These are phyloP conservation scores for Congeria kusceri DNA, from an alignment of 2,888 invertebrate species.

Conservation along the genomic window DNA sequence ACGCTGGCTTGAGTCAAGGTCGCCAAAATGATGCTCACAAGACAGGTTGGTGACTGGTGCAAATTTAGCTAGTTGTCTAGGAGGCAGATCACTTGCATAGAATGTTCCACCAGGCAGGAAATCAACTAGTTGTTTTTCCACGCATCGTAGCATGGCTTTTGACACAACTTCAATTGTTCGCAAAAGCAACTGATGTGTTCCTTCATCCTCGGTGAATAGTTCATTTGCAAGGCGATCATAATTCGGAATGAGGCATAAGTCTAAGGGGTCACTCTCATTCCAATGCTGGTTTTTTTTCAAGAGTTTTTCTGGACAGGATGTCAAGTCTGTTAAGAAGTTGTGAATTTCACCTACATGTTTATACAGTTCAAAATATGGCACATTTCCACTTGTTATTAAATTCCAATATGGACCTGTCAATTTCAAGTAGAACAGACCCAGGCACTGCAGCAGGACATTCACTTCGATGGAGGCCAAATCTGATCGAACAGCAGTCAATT, in stretches of 20 bases:
- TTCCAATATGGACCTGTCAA: constrained; percentile 60
- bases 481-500: constrained; percentile 45
- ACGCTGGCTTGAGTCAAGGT: constrained; percentile 49
- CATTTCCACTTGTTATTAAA: constrained; percentile 22
- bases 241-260: not conserved
- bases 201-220: not conserved
- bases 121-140: constrained; percentile 45
- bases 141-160: constrained; percentile 14
- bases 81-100: not conserved
- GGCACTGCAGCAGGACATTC: constrained; percentile 38
- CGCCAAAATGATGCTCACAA: constrained; percentile 62
- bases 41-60: constrained; percentile 45
- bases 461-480: constrained; percentile 43
- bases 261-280: not conserved
- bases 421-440: constrained; percentile 51
- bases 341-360: not conserved
- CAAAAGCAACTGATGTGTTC: not conserved
- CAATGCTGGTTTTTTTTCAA: not conserved
- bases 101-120: constrained; percentile 43
- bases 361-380: constrained; percentile 44
- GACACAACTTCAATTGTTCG: not conserved
- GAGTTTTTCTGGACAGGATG: not conserved
- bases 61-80: constrained; percentile 16
- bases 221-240: not conserved
- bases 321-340: not conserved